phyloP scores from a whole-genome alignment of 2,888 invertebrate genomes.

The Autographa gamma region DNA sequence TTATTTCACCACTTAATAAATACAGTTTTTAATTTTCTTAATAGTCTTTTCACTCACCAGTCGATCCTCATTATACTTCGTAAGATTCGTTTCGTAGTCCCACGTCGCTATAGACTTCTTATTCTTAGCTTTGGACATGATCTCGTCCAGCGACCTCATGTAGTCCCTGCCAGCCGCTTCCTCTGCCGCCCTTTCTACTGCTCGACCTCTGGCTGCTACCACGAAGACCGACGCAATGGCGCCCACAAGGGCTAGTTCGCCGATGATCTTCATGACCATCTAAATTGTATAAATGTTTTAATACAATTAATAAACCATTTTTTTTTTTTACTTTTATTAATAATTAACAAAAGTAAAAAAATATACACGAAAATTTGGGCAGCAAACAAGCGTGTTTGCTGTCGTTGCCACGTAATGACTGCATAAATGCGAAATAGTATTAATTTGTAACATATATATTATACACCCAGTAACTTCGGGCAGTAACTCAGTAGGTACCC shows the following conservation, averaged over 20 bases:
- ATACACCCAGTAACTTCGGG: no score
- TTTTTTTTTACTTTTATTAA: no score
- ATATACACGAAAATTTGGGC: no score
- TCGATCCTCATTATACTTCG: slow-evolving; percentile 90
- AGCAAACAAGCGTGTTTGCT: no score
- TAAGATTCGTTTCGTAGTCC: slow-evolving; percentile 93
- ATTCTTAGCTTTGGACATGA: slow-evolving; percentile 88
- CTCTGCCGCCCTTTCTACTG: slow-evolving; percentile 86
- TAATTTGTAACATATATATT: no score
- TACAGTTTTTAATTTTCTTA: not conserved
- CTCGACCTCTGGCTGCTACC: slow-evolving; percentile 83
- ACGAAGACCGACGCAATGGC: slow-evolving; percentile 85
- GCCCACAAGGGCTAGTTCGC: slow-evolving; percentile 81
- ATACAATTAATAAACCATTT: no score
- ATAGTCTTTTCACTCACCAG: slow-evolving; percentile 71
- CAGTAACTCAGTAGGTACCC: no score
- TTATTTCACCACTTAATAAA: no score
- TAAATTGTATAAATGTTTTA: slow-evolving; percentile 53
- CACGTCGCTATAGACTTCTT: slow-evolving; percentile 90
- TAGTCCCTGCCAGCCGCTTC: slow-evolving; percentile 89
- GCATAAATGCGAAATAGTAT: no score
- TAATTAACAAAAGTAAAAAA: no score
- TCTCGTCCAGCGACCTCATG: slow-evolving; percentile 89
- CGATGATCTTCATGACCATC: slow-evolving; percentile 84
- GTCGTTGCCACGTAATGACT: no score